Evolutionary conservation across 2,113 vertebrate genomes (phyloP).

Genomic region (Acrocephalus arundinaceus): DNA sequence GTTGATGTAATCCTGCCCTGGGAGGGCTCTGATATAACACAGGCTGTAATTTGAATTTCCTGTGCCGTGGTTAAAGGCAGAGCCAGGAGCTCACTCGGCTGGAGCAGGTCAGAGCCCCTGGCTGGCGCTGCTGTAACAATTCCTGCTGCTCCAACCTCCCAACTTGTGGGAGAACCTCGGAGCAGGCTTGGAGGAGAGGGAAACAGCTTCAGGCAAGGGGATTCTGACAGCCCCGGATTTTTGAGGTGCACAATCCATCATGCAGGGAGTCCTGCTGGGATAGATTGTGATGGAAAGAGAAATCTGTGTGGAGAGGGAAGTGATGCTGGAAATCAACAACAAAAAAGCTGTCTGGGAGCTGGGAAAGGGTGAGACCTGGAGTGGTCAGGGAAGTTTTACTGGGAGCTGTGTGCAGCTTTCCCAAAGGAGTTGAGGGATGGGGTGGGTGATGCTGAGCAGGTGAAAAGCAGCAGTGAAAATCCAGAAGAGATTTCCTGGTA

Average conservation of each 20-base stretch:
- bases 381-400: not conserved
- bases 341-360: not conserved
- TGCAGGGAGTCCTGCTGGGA: not conserved
- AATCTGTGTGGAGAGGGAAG: not conserved
- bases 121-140: not conserved
- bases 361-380: not conserved
- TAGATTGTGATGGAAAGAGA: not conserved
- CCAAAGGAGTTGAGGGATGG: not conserved
- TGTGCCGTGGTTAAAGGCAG: accelerated
- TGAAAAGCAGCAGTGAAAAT: not conserved
- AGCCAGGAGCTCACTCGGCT: not conserved
- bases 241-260: accelerated
- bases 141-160: not conserved
- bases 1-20: not conserved
- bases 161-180: not conserved
- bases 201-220: not conserved
- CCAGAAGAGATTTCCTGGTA: not conserved
- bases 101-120: not conserved
- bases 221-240: not conserved
- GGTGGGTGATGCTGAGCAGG: not conserved
- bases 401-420: not conserved
- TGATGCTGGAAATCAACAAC: not conserved
- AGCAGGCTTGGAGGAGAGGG: not conserved
- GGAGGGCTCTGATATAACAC: accelerated
- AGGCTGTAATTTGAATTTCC: not conserved